Percentiles rank a stretch among this genome's conserved stretches.
These are phyloP conservation scores for Heterocephalus glaber DNA, from an alignment of 2,113 vertebrate genomes.

Conservation along the genomic window DNA sequence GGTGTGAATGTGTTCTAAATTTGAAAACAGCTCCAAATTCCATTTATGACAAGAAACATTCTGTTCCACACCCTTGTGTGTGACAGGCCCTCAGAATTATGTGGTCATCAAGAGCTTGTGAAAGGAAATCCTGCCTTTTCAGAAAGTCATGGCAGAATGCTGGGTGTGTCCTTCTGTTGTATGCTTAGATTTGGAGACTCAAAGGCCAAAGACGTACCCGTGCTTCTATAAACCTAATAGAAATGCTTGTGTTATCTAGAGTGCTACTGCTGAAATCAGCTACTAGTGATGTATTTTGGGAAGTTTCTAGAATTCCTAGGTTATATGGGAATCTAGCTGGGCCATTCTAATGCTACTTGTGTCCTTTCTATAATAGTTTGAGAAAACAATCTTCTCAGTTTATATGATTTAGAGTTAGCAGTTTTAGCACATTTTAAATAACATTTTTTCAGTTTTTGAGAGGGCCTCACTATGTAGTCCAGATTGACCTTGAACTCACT, in stretches of 20 bases:
- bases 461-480: not conserved
- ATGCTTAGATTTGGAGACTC: not conserved
- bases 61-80: conserved; percentile 25
- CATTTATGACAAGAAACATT: conserved; percentile 55
- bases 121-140: not conserved
- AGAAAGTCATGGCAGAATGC: rapidly evolving
- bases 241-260: not conserved
- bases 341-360: not conserved
- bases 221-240: not conserved
- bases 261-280: not conserved
- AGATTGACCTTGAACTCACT: not conserved
- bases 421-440: not conserved
- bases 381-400: conserved; percentile 6
- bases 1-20: conserved; percentile 62
- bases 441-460: not conserved
- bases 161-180: not conserved
- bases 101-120: not conserved
- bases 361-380: not conserved
- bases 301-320: conserved; percentile 4
- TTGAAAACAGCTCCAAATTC: conserved; percentile 65
- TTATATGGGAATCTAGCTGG: not conserved
- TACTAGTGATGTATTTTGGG: not conserved
- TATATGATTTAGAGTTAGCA: not conserved
- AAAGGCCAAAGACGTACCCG: not conserved
- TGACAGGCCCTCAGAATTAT: not conserved